Conservation (phyloP, 2,113 vertebrate genomes). For the Crypturellus undulatus region DNA sequence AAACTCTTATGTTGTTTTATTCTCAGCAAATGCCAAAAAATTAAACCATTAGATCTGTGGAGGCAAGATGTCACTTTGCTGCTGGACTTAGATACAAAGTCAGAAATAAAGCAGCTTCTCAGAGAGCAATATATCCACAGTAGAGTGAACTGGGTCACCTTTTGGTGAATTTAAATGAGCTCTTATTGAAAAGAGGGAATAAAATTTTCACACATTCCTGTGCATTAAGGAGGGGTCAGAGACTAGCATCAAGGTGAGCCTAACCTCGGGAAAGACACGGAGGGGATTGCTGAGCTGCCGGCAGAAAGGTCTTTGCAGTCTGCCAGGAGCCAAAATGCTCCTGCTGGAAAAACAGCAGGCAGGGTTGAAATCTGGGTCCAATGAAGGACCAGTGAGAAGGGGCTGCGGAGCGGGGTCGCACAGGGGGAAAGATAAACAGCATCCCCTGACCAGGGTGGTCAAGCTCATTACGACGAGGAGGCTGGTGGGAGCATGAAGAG, state of each 20-base stretch:
- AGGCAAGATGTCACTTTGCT: background rate
- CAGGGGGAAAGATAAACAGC: constrained; percentile 56
- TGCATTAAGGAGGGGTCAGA: constrained; percentile 69
- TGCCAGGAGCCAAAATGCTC: constrained; percentile 68
- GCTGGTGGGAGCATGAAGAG: background rate
- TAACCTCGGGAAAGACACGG: constrained; percentile 61
- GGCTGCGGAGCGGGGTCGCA: background rate
- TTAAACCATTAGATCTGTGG: background rate
- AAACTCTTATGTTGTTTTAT: background rate
- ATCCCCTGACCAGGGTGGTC: background rate
- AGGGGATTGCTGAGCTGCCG: constrained; percentile 67
- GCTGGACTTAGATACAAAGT: background rate
- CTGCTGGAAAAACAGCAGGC: constrained; percentile 69
- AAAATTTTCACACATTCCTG: constrained; percentile 74
- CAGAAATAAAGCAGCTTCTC: constrained; percentile 30
- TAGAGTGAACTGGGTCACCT: background rate
- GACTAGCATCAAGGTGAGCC: constrained; percentile 70
- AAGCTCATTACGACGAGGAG: constrained; percentile 27
- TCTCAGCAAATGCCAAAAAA: background rate
- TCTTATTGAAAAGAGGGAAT: constrained; percentile 70
- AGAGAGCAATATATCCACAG: constrained; percentile 26
- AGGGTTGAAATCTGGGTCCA: constrained; percentile 63
- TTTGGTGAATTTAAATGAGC: constrained; percentile 67
- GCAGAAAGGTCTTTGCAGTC: constrained; percentile 57
- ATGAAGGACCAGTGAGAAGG: constrained; percentile 42